Base-by-base conservation (phyloP, 2,888 invertebrate genomes). In the Synanthedon formicaeformis region DNA sequence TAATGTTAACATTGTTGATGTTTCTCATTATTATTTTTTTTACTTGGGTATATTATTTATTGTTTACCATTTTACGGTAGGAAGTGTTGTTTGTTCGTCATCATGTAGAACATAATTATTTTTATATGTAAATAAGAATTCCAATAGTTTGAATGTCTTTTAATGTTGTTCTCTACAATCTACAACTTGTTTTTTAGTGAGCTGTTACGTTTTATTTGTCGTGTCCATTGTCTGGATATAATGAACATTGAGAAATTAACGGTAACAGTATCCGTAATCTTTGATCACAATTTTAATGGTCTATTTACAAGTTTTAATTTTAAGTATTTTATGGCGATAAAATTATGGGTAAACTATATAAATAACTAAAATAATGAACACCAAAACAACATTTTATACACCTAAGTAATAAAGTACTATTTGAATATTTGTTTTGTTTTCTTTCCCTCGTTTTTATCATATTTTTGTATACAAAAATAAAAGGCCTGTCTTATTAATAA, bases 1-100 rank as follows among this genome's bases (percentile, higher is more conserved):
- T 78, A 54, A 77, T 75, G 83, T 85, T 86, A 85, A 83, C 79
- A 69, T 81, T 84, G 75, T 82, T 81, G 68, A 78, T 86, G 78
- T 85, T 84, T 75, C 68, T 78, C 63, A 71, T 78, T 78, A n/a
- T n/a, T n/a, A n/a, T 27, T 23, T 34, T 23, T 23, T 23, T 77
- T 71, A 73, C 64, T 73, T 75, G 74, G 66, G 70, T 79, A 76
- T 76, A 16, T 85, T 84, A 84, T 83, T 56, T 18, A 51, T 56
- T 80, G 71, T 75, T 78, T 80, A 81, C 78, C 76, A 69, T 71
- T 56, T 52, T 57, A 71, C 71, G 75, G 74, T 81, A 76, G 69
- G 57, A 69, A 5, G 11, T 16, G 62, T 73, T 73, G 73, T 78
- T 75, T 78, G 68, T 66, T 75, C 71, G 67, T 71, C 74, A 60